Percentiles rank a stretch among this genome's conserved stretches.
Conservation (phyloP, 2,888 invertebrate species). For the Morinoia aosen region DNA sequence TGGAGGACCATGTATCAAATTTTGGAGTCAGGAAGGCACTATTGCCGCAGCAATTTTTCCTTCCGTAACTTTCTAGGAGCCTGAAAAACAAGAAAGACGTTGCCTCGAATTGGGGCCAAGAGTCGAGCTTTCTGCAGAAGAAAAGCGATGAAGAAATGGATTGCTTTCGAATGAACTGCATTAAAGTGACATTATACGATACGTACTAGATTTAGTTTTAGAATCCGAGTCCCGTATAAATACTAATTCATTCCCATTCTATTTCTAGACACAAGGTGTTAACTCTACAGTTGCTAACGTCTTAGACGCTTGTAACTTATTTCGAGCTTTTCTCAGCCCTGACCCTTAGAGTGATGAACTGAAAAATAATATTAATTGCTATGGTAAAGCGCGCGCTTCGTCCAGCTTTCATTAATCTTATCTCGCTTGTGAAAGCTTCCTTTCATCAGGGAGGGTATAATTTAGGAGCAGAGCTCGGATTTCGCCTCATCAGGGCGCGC, state of each 20-base stretch:
- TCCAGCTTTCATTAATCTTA: background rate
- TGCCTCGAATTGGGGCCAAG: background rate
- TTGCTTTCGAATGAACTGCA: background rate
- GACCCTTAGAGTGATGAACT: background rate
- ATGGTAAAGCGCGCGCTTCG: background rate
- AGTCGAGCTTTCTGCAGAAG: background rate
- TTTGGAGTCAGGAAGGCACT: background rate
- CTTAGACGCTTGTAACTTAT: background rate
- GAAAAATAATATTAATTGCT: background rate
- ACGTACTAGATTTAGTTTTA: background rate
- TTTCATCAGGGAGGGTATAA: conserved; percentile 1
- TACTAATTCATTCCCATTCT: background rate
- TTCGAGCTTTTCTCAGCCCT: background rate
- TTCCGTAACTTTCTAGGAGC: background rate
- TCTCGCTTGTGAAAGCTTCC: background rate
- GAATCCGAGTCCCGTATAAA: background rate
- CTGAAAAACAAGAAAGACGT: conserved; percentile 3
- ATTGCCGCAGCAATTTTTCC: background rate
- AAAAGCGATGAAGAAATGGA: background rate
- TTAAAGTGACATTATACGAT: background rate
- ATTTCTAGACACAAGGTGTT: background rate
- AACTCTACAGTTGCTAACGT: background rate
- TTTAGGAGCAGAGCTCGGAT: conserved; percentile 12
- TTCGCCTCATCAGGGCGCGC: background rate
- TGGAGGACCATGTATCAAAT: background rate